Evolutionary conservation across 2,888 invertebrate genomes (phyloP), one percentile per base, ranked within the genome.

Genomic region (Trachelus stipa): DNA sequence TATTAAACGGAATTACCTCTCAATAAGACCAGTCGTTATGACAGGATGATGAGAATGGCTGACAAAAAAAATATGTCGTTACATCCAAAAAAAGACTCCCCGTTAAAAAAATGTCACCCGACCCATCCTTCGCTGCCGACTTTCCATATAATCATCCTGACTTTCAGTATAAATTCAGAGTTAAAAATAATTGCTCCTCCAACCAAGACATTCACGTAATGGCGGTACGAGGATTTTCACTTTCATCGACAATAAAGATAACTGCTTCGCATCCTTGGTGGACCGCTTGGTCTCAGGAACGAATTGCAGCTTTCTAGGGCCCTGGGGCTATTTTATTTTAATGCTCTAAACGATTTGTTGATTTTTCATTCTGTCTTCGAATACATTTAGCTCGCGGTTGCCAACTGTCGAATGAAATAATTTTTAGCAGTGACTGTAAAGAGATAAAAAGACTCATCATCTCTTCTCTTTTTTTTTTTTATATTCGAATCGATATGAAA

Each of bases 221-320:
- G 34, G 73, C 56, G 35, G 68, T 73, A 77, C 77, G 77, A 77
- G 73, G 34, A 77, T 77, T 77, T 77, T 77, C 77, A 40, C 77
- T 77, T 77, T 77, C 77, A n/a, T 56, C 68, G 68, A 77, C 73
- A 73, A 77, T 77, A 56, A 73, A 77, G 77, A 40, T 40, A 37
- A 77, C 73, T 33, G 37, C 34, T 68, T 73, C 23, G 71, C 3
- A 11, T 34, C 71, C 31, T 4, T 71, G 30, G 30, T 37, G 9
- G 56, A 56, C 56, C 56, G 15, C 23, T 23, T 56, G 56, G 34
- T 15, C 23, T 73, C 34, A 40, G 73, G 23, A 40, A 23, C 35
- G 37, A 30, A 30, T 15, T 0, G 12, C 35, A 1, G 68, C 11
- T 31, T 69, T n/a, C 31, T 2, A 9, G 71, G 15, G 31, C 11